Evolutionary conservation across 2,888 invertebrate species (phyloP).

Genomic region (Cephus spinipes): DNA sequence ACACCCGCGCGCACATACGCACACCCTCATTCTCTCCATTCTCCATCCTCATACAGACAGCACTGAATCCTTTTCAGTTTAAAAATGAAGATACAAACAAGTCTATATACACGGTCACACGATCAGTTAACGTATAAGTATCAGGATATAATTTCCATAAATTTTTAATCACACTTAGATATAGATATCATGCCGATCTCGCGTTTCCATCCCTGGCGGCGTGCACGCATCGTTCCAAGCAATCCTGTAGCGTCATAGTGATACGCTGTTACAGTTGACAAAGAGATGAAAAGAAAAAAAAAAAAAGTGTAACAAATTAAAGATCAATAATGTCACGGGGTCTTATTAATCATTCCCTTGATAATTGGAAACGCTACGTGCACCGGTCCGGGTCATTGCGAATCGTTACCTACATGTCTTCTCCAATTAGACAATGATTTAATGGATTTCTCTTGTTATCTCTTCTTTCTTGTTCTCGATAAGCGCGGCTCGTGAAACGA

Average conservation of each 20-base stretch:
- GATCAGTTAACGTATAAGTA: neutral
- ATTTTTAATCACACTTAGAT: neutral
- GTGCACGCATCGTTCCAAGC: neutral
- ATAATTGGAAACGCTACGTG: no score
- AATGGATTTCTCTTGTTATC: neutral
- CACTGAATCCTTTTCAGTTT: neutral
- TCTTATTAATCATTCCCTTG: no score
- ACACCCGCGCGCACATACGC: no score
- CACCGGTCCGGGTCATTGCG: no score
- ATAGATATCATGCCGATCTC: neutral
- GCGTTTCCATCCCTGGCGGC: neutral
- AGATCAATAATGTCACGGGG: no score
- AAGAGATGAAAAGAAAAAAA: no score
- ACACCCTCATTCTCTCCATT: neutral
- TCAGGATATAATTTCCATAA: neutral
- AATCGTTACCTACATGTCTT: neutral
- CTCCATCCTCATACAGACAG: neutral
- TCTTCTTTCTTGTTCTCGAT: neutral
- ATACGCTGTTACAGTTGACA: no score
- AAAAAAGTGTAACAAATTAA: no score
- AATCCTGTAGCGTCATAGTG: neutral
- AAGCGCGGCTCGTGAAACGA: neutral
- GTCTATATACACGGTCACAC: neutral
- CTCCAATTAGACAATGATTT: neutral
- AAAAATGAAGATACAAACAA: neutral